A percentile compares a stretch with the other conserved stretches of the same genome.
Evolutionary conservation across 2,797 vertebrate genomes (phyloP).

Genomic region (Thamnophis elegans): DNA sequence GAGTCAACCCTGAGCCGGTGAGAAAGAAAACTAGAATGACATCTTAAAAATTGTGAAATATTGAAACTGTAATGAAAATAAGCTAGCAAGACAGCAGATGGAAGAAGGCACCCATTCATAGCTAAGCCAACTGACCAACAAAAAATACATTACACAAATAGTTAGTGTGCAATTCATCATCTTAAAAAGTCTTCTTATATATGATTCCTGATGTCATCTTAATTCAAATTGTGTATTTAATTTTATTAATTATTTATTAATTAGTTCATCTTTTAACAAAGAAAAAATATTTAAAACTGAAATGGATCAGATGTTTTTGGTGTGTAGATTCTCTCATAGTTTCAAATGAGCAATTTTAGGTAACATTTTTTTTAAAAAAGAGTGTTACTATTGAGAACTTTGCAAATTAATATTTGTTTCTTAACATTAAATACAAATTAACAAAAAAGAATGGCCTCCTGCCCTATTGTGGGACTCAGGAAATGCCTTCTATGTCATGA

Average conservation of each 20-base stretch:
- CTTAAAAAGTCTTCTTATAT: slow-evolving; percentile 55
- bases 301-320: background rate
- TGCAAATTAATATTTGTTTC: background rate
- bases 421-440: background rate
- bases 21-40: slow-evolving; percentile 60
- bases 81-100: slow-evolving; percentile 71
- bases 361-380: background rate
- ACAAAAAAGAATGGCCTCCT: background rate
- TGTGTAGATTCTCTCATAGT: background rate
- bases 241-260: background rate
- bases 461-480: background rate
- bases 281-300: background rate
- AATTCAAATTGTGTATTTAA: slow-evolving; percentile 10
- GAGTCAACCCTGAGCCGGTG: too few species aligned
- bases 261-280: background rate
- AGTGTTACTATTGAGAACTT: background rate
- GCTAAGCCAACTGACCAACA: slow-evolving; percentile 53
- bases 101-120: slow-evolving; percentile 63
- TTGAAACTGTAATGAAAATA: slow-evolving; percentile 59
- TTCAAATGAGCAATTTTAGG: background rate
- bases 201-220: slow-evolving; percentile 26
- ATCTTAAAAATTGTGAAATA: slow-evolving; percentile 65
- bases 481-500: background rate
- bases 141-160: slow-evolving; percentile 58
- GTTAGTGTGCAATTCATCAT: slow-evolving; percentile 47